Conservation (phyloP, 1,140 invertebrate genomes). For the Drosophila paulistorum region DNA sequence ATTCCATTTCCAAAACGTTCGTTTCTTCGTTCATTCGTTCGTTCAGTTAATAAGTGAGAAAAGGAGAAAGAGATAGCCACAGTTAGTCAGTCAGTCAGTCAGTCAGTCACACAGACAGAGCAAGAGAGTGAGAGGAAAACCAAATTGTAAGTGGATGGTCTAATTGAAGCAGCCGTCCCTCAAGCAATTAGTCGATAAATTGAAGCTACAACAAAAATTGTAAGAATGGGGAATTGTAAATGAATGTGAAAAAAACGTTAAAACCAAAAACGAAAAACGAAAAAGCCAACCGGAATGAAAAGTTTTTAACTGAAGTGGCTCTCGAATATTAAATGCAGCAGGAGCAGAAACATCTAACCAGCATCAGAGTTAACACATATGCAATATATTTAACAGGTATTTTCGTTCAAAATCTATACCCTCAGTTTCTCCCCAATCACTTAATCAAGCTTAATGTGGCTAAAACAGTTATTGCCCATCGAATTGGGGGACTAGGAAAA, state of each 20-base stretch:
- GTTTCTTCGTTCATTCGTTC: conserved; percentile 49
- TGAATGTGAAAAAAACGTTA: neutral
- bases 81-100: conserved; percentile 19
- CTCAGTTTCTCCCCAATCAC: too few species aligned
- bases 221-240: conserved; percentile 18
- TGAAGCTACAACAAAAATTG: conserved; percentile 30
- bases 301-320: neutral
- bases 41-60: conserved; percentile 68
- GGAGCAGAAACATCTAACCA: neutral
- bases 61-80: conserved; percentile 33
- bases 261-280: neutral
- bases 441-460: too few species aligned
- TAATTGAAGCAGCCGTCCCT: conserved; percentile 61
- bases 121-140: neutral
- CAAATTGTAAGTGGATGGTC: conserved; percentile 62
- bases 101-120: conserved; percentile 40
- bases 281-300: neutral
- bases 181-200: conserved; percentile 60
- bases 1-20: conserved; percentile 59
- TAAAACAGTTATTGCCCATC: too few species aligned
- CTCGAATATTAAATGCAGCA: neutral
- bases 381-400: too few species aligned
- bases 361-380: too few species aligned
- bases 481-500: too few species aligned
- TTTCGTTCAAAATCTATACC: too few species aligned